Base-by-base conservation (phyloP, 2,797 vertebrate species). In the Myotis myotis region DNA sequence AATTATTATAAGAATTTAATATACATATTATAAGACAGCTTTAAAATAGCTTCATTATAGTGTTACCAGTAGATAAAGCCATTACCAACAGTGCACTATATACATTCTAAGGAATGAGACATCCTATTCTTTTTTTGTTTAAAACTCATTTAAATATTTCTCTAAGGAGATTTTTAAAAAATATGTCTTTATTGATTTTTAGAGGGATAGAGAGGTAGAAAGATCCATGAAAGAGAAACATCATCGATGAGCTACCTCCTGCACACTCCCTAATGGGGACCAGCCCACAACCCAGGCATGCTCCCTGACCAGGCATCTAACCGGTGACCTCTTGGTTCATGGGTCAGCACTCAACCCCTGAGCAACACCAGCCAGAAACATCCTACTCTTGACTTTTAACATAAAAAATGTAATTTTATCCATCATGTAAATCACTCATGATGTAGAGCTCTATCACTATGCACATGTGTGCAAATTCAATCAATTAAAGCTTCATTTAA, bases 361-460 rank as follows among this genome's bases (percentile, higher is more conserved):
- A 62, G 28, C 28, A 28, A 62, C 9, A 30, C 28, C 28, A 30
- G 5, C 28, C 60, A 62, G 79, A 68, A 91, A 82, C 80, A 95
- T 44, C 4, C 25, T 87, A 8, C 81, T 74, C 91, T 95, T 84
- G 87, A 70, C 75, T 96, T 96, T 96, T 90, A 96, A 96, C 62
- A 74, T 94, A 94, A 81, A 28, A 97, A 81, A 84, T 38, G 83
- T 93, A 79, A 41, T 62, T 66, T 87, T 20, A 71, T 41, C 15
- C 11, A 62, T 70, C 49, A 76, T 33, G 66, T 84, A 84, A 92
- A 94, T 66, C 88, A 87, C 12, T 2, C 44, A 15, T 71, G 6
- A 15, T 51, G 68, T 47, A 90, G 70, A 95, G 22, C 89, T 47
- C 12, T 49, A 64, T 91, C 36, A 16, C 6, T 30, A 20, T 53